phyloP scores from a whole-genome alignment of 2,797 vertebrate species.

The Acomys russatus region DNA sequence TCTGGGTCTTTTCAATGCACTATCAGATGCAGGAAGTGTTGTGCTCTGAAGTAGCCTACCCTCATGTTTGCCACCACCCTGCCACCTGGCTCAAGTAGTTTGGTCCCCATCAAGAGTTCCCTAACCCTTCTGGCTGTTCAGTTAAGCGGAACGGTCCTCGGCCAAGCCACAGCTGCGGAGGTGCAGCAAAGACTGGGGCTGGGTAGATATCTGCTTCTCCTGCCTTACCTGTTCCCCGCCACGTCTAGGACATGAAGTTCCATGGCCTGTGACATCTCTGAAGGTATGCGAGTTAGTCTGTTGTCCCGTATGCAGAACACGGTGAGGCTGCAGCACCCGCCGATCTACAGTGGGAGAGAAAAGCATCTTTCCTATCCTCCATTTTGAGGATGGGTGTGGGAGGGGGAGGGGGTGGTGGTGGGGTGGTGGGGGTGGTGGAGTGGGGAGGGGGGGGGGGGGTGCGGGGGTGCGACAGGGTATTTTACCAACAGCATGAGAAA shows the following conservation, averaged over 20 bases:
- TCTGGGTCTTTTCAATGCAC: background rate
- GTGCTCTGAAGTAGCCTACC: background rate
- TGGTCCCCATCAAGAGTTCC: background rate
- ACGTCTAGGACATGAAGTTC: slow-evolving; percentile 98
- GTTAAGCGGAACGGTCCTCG: background rate
- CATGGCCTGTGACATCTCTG: slow-evolving; percentile 96
- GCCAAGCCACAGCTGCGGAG: background rate
- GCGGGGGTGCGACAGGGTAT: background rate
- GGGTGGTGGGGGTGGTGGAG: too few relatives aligned
- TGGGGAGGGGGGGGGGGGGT: background rate
- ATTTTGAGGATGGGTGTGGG: slow-evolving; percentile 42
- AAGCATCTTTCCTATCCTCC: slow-evolving; percentile 34
- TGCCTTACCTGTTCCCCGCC: slow-evolving; percentile 95
- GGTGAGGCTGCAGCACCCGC: slow-evolving; percentile 96
- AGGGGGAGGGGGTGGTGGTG: background rate
- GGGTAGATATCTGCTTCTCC: rapidly evolving
- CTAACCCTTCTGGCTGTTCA: rapidly evolving
- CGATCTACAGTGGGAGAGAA: slow-evolving; percentile 91
- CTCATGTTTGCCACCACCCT: too few relatives aligned
- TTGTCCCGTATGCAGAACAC: slow-evolving; percentile 98
- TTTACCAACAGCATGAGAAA: slow-evolving; percentile 67
- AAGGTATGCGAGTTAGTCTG: slow-evolving; percentile 93
- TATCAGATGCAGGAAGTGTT: background rate
- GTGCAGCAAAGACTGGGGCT: rapidly evolving
- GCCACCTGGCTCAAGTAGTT: background rate